Conservation (phyloP, 2,113 vertebrate species). For the Orycteropus afer region DNA sequence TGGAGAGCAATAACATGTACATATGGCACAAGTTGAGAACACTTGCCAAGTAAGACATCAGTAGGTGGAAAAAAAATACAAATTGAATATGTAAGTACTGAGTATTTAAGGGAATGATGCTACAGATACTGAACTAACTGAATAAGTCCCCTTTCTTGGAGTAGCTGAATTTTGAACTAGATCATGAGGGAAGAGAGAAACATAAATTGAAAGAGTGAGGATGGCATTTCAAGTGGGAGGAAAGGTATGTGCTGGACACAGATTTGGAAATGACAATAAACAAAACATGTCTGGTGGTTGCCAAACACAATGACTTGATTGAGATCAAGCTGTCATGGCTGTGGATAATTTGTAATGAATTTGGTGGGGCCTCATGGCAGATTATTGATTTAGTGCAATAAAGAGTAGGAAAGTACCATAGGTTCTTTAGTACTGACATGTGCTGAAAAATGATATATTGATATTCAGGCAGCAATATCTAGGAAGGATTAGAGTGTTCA, state of each 20-base stretch:
- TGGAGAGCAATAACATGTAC: not conserved
- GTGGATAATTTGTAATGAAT: constrained; percentile 14
- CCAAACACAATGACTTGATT: not conserved
- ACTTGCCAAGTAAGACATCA: not conserved
- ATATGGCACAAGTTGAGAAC: not conserved
- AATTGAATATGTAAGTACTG: not conserved
- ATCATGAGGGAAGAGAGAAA: not conserved
- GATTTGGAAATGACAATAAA: not conserved
- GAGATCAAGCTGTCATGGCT: not conserved
- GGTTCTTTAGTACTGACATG: not conserved
- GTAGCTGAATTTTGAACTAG: not conserved
- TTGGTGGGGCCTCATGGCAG: not conserved
- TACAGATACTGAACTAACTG: not conserved
- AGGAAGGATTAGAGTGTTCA: not conserved
- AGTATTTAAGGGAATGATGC: not conserved
- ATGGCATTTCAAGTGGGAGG: not conserved
- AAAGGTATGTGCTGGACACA: not conserved
- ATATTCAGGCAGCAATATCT: not conserved
- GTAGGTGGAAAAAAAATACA: not conserved
- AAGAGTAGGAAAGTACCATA: not conserved
- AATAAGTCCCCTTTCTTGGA: not conserved
- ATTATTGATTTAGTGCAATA: not conserved
- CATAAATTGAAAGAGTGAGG: not conserved
- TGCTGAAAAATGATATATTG: not conserved
- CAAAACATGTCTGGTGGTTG: not conserved